phyloP scores from a whole-genome alignment of 2,113 vertebrate genomes.

The Tachuris rubrigastra region DNA sequence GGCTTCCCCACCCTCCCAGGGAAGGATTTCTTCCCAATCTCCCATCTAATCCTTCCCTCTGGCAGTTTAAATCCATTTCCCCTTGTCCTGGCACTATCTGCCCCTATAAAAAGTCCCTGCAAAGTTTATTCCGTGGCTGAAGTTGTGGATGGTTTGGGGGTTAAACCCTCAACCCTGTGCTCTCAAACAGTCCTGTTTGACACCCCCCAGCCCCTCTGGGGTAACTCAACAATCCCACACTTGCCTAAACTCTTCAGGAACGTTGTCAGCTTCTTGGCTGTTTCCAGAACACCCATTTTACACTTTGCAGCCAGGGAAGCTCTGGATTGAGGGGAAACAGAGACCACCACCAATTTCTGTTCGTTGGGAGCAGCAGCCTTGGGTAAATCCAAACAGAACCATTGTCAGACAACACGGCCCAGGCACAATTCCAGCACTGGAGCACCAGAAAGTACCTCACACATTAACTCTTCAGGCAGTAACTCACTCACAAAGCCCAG shows the following conservation, averaged over 20 bases:
- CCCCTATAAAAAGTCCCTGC: neutral
- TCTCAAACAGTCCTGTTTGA: neutral
- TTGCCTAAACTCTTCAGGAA: constrained; percentile 90
- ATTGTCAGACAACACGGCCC: neutral
- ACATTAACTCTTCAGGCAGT: neutral
- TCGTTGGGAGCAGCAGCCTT: constrained; percentile 50
- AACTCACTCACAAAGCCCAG: neutral
- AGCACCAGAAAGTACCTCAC: neutral
- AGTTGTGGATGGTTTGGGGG: neutral
- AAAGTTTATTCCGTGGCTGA: rapidly evolving
- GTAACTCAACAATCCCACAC: neutral
- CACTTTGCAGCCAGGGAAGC: constrained; percentile 87
- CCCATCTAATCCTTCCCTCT: rapidly evolving
- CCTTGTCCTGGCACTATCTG: neutral
- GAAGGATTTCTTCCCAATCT: neutral
- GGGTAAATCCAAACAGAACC: neutral
- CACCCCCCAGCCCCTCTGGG: neutral
- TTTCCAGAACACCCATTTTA: constrained; percentile 78
- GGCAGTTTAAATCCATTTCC: neutral
- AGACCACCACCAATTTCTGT: constrained; percentile 87
- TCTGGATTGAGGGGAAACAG: constrained; percentile 90
- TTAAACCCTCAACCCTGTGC: neutral
- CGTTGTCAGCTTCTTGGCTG: constrained; percentile 80
- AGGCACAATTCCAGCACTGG: neutral
- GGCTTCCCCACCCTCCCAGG: neutral